Percentiles rank a stretch among this genome's conserved stretches.
phyloP scores from a whole-genome alignment of 2,797 vertebrate genomes.

The Spinus pinus region DNA sequence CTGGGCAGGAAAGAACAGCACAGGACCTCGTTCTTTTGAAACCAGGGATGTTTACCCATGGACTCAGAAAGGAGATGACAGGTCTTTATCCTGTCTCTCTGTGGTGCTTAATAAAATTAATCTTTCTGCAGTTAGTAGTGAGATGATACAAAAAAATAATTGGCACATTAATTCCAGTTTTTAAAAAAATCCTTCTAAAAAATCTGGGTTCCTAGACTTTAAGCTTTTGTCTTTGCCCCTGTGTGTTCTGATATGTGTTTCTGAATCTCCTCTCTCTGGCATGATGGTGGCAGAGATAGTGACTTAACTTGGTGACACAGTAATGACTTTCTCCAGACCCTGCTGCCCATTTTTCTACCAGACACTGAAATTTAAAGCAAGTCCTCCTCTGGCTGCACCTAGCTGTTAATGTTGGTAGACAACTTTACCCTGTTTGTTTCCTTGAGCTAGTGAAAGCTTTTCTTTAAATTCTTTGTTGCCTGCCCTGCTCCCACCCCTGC shows the following conservation, averaged over 20 bases:
- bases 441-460: not conserved
- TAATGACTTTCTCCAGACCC: not conserved
- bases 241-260: not conserved
- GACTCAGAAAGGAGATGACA: not conserved
- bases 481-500: not conserved
- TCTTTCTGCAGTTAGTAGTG: not conserved
- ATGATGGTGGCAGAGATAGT: not conserved
- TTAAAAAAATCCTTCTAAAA: not conserved
- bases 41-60: conserved; percentile 37
- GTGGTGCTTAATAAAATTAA: not conserved
- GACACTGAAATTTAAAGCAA: not conserved
- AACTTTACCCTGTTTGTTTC: not conserved
- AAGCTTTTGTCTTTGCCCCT: not conserved
- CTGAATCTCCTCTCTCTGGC: not conserved
- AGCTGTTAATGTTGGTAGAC: not conserved
- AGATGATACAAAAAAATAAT: not conserved
- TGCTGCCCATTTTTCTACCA: not conserved
- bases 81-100: not conserved
- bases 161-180: not conserved
- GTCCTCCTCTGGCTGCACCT: not conserved
- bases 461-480: not conserved
- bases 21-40: not conserved
- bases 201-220: not conserved
- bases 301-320: not conserved
- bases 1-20: not conserved